Percentiles rank a stretch among this genome's conserved stretches.
Conservation (phyloP, 1,140 invertebrate genomes). For the Chironomus striatipennis region DNA sequence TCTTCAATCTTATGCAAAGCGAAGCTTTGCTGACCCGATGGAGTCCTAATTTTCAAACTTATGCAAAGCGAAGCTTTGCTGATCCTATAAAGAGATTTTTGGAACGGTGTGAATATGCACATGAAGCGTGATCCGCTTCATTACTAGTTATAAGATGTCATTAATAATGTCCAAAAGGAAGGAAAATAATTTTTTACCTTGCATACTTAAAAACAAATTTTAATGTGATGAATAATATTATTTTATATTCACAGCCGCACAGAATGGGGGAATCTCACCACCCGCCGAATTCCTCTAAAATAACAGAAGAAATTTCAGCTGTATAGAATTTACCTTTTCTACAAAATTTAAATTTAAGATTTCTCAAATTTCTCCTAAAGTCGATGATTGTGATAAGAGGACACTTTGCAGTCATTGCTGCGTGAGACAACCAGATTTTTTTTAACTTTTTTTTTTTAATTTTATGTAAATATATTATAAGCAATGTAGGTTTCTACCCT, state of each 20-base stretch:
- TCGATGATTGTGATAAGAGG: too few species aligned
- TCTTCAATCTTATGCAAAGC: too few species aligned
- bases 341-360: not conserved
- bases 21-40: too few species aligned
- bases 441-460: not conserved
- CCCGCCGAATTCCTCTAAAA: conserved; percentile 22
- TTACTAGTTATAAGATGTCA: too few species aligned
- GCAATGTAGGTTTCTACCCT: not conserved
- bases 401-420: too few species aligned
- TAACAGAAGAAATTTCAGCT: not conserved
- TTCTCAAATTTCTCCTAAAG: not conserved
- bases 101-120: too few species aligned
- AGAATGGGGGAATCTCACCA: conserved; percentile 16
- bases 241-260: not conserved
- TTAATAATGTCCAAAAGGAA: not conserved
- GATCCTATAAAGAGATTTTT: too few species aligned
- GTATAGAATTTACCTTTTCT: not conserved
- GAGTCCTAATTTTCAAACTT: too few species aligned
- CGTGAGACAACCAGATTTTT: too few species aligned
- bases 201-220: not conserved
- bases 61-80: too few species aligned
- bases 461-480: not conserved
- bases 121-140: too few species aligned
- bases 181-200: not conserved
- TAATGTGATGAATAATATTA: not conserved